phyloP scores from a whole-genome alignment of 2,797 vertebrate genomes.

The Hybognathus amarus region DNA sequence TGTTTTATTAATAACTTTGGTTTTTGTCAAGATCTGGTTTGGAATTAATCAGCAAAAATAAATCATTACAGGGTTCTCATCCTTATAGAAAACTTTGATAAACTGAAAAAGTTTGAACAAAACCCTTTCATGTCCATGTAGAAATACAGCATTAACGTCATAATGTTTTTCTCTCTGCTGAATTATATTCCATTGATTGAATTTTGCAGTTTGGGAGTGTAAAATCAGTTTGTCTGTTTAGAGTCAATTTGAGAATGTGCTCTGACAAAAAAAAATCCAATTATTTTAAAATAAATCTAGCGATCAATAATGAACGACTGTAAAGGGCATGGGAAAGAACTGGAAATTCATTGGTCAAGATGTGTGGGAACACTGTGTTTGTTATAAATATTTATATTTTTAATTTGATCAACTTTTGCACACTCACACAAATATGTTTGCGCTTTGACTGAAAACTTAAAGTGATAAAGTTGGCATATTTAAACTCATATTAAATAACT shows the following conservation, averaged over 20 bases:
- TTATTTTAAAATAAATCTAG: background rate
- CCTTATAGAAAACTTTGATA: background rate
- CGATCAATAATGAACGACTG: background rate
- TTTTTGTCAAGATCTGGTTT: background rate
- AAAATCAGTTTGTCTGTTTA: background rate
- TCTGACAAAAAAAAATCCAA: background rate
- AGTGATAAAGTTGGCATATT: background rate
- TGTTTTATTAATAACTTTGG: background rate
- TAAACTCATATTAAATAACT: background rate
- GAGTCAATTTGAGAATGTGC: background rate
- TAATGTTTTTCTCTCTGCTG: background rate
- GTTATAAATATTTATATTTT: background rate
- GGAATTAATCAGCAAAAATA: background rate
- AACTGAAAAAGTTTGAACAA: background rate
- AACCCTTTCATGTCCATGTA: background rate
- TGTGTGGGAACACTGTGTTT: background rate
- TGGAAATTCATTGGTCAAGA: background rate
- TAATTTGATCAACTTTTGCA: background rate
- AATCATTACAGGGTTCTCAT: background rate
- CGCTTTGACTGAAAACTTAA: background rate
- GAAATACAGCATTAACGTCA: background rate
- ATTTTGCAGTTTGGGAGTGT: background rate
- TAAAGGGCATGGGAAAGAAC: background rate
- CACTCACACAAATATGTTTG: background rate
- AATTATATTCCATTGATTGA: background rate